Conservation (phyloP, 2,113 vertebrate species). For the Anguilla rostrata region DNA sequence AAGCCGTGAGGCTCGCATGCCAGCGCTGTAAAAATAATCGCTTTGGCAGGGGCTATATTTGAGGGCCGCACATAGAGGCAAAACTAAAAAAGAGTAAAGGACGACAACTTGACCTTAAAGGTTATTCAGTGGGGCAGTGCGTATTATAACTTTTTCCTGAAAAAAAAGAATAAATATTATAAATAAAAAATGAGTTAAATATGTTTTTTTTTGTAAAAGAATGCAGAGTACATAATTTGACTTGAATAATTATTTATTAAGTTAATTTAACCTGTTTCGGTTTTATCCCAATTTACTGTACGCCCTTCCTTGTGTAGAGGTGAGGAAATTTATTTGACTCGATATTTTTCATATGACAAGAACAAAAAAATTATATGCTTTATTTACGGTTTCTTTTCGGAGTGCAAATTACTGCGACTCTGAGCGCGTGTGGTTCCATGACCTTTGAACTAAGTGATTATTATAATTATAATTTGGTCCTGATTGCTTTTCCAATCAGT, state of each 20-base stretch:
- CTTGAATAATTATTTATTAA: not conserved
- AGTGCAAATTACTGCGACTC: slow-evolving; percentile 7
- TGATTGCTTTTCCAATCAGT: slow-evolving; percentile 9
- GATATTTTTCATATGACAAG: not conserved
- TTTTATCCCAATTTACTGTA: not conserved
- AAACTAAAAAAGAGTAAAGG: slow-evolving; percentile 59
- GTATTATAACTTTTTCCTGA: slow-evolving; percentile 39
- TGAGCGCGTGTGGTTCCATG: not conserved
- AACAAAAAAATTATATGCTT: not conserved
- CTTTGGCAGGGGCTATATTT: slow-evolving; percentile 58
- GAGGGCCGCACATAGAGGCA: slow-evolving; percentile 53
- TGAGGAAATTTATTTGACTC: not conserved
- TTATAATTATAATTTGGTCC: slow-evolving; percentile 11
- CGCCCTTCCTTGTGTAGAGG: not conserved
- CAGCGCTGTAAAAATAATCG: slow-evolving; percentile 58
- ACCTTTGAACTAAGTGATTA: slow-evolving; percentile 11
- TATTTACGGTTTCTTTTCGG: slow-evolving; percentile 6
- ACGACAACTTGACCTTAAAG: slow-evolving; percentile 47
- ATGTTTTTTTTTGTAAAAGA: too few relatives aligned
- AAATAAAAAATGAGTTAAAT: too few relatives aligned
- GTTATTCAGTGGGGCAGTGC: slow-evolving; percentile 33
- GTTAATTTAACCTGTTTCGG: not conserved
- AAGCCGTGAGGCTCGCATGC: slow-evolving; percentile 47
- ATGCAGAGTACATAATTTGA: not conserved
- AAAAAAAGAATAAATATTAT: too few relatives aligned